Evolutionary conservation across 2,113 vertebrate genomes (phyloP).

Genomic region (Chamaea fasciata): DNA sequence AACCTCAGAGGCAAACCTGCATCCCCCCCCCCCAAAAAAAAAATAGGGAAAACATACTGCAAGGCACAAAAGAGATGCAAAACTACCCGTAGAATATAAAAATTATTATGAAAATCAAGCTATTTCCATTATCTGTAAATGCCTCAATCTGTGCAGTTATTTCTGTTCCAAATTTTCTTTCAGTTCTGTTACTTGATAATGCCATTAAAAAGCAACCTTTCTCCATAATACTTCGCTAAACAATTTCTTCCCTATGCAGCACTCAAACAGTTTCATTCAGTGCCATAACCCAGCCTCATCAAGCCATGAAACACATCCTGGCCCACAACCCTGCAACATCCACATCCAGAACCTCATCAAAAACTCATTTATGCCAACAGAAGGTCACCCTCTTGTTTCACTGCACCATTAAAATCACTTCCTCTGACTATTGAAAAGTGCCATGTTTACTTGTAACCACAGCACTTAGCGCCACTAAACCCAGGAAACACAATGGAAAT

Average conservation of each 20-base stretch:
- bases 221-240: background rate
- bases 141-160: background rate
- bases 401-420: background rate
- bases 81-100: background rate
- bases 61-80: background rate
- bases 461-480: background rate
- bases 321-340: background rate
- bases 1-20: background rate
- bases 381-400: background rate
- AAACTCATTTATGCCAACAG: background rate
- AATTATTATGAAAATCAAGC: background rate
- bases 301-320: background rate
- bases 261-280: background rate
- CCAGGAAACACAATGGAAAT: background rate
- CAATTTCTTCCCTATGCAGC: background rate
- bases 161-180: background rate
- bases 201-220: background rate
- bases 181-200: background rate
- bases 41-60: background rate
- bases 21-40: background rate
- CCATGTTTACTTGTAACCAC: slow-evolving; percentile 1
- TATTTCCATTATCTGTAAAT: background rate
- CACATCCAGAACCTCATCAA: background rate
- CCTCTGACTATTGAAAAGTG: background rate
- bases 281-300: background rate